phyloP scores from a whole-genome alignment of 1,140 invertebrate species.

The Manduca sexta region DNA sequence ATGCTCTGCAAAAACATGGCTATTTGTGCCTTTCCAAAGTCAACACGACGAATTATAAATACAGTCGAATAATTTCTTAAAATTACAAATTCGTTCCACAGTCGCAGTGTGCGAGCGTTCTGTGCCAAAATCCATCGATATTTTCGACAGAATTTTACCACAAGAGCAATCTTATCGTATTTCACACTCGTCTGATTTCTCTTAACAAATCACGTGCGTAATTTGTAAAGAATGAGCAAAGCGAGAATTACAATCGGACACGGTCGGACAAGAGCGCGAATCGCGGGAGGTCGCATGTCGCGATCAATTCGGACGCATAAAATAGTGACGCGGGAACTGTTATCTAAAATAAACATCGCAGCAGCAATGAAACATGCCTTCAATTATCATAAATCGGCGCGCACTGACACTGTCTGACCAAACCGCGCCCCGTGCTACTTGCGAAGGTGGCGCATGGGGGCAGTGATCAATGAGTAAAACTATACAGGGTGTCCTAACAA shows the following conservation, averaged over 20 bases:
- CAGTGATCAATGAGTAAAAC: not conserved
- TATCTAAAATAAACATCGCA: constrained; percentile 73
- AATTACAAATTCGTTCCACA: constrained; percentile 26
- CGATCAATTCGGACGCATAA: constrained; percentile 61
- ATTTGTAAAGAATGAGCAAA: constrained; percentile 51
- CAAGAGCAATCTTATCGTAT: constrained; percentile 38
- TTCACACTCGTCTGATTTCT: constrained; percentile 49
- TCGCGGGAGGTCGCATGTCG: constrained; percentile 60
- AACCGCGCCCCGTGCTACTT: constrained; percentile 45
- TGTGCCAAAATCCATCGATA: constrained; percentile 18
- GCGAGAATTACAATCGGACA: constrained; percentile 57
- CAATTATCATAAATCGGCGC: constrained; percentile 72
- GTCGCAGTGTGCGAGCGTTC: constrained; percentile 11
- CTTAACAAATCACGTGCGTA: constrained; percentile 50
- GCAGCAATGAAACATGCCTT: constrained; percentile 68
- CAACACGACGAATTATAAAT: constrained; percentile 10
- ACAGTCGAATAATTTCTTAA: constrained; percentile 11
- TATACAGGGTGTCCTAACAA: not conserved
- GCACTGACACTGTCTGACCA: constrained; percentile 60
- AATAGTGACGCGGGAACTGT: constrained; percentile 62
- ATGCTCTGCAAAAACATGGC: constrained; percentile 32
- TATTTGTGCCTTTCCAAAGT: constrained; percentile 23
- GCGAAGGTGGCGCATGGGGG: constrained; percentile 35
- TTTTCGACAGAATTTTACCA: constrained; percentile 25
- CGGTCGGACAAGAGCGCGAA: constrained; percentile 25